Evolutionary conservation across 2,113 vertebrate genomes (phyloP).

Genomic region (Kryptolebias marmoratus): DNA sequence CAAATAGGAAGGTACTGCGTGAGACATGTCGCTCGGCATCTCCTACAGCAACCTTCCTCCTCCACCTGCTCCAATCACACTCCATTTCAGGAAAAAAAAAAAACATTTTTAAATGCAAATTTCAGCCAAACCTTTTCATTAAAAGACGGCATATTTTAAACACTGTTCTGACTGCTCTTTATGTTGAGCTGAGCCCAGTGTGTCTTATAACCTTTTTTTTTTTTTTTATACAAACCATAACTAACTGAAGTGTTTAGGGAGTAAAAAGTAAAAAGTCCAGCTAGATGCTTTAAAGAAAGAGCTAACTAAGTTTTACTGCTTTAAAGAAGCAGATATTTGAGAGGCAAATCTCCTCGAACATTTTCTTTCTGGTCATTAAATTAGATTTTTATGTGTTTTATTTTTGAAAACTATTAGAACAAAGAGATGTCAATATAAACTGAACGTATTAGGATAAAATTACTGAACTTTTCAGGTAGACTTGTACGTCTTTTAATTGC

Average conservation of each 20-base stretch:
- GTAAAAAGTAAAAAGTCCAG: neutral
- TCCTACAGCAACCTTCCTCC: conserved; percentile 8
- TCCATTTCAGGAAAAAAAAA: too few species aligned
- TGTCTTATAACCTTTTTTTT: too few species aligned
- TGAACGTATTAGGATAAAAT: neutral
- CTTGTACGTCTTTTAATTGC: too few species aligned
- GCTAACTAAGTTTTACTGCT: neutral
- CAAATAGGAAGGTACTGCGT: conserved; percentile 50
- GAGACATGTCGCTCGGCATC: conserved; percentile 24
- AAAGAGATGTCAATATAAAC: neutral
- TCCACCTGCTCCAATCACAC: neutral
- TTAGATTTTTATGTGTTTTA: too few species aligned
- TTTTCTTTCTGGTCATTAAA: too few species aligned
- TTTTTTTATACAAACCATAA: conserved; percentile 27
- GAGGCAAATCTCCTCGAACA: too few species aligned
- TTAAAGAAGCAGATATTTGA: neutral
- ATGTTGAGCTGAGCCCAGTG: too few species aligned
- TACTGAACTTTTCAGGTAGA: too few species aligned
- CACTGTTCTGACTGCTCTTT: too few species aligned
- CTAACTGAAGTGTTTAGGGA: conserved; percentile 25
- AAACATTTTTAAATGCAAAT: too few species aligned
- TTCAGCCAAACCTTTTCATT: too few species aligned
- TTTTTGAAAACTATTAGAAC: neutral
- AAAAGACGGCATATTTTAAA: too few species aligned
- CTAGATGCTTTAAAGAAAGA: neutral